A percentile compares a stretch with the other conserved stretches of the same genome.
These are phyloP conservation scores for Chaetorhynchus papuensis DNA, from an alignment of 2,113 vertebrate species.

Conservation along the genomic window DNA sequence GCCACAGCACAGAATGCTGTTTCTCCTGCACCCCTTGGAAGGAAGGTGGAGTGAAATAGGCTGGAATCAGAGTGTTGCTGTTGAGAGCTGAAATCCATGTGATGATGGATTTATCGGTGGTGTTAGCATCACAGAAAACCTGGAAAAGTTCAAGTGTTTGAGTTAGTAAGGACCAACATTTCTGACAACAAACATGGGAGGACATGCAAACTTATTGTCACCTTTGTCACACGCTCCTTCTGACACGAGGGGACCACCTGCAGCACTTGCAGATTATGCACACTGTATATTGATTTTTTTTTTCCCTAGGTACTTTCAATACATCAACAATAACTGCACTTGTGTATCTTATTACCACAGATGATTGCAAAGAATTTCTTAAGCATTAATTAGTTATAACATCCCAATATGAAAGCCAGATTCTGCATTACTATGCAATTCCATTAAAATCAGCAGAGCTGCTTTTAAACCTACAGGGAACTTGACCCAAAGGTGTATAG, in stretches of 20 bases:
- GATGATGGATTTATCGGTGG: neutral
- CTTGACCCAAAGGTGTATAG: neutral
- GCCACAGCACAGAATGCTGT: rapidly evolving
- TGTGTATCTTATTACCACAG: neutral
- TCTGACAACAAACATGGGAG: neutral
- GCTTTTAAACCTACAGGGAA: neutral
- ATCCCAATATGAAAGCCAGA: neutral
- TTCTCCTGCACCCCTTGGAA: neutral
- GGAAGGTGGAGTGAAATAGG: neutral
- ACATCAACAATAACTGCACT: neutral
- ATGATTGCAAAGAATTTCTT: neutral
- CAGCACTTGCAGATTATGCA: neutral
- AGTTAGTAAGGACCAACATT: neutral
- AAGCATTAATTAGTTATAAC: conserved; percentile 32
- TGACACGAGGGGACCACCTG: neutral
- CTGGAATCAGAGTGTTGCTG: neutral
- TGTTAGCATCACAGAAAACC: neutral
- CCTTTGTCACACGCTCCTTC: neutral
- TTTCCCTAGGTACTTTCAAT: neutral
- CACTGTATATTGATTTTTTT: neutral
- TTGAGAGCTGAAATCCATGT: neutral
- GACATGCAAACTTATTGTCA: neutral
- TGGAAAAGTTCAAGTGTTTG: neutral
- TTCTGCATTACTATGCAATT: neutral
- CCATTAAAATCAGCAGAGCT: neutral